Evolutionary conservation across 2,113 vertebrate species (phyloP), one percentile per base, ranked within the genome.

Genomic region (Perca fluviatilis): DNA sequence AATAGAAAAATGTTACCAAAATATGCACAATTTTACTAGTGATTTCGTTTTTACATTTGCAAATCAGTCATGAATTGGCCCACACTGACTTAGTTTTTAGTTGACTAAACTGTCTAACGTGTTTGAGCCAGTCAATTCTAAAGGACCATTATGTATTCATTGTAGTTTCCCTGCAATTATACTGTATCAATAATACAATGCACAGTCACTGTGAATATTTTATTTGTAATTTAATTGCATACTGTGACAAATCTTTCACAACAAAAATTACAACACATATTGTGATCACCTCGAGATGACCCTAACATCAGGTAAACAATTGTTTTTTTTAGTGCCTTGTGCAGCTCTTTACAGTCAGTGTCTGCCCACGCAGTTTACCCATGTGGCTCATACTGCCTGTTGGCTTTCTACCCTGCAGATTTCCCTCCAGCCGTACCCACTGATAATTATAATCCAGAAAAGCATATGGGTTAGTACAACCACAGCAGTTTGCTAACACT

Each of bases 381-480:
- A 49, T 67, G 67, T 74, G 83, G 51, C 66, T 79, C 81, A 27
- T 78, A n/a, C 60, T 21, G 51, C 62, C 53, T 68, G 64, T 76
- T 66, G 60, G 68, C 80, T 76, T 75, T 70, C 50, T 64, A 69
- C 81, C 79, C 76, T 54, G 66, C 65, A 57, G 67, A 74, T 79
- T 66, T 56, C 60, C 73, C 80, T 66, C 74, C 65, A 71, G 74
- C 71, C 30, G 2, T 51, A 64, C 62, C 65, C 54, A 18, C 80
- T 40, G 63, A 78, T 85, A 87, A 88, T 86, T 90, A 86, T 77
- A 82, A 86, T 61, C 68, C 64, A 80, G 16, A 68, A 82, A 78
- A 71, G 19, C 49, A 67, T 89, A 88, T 11, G 36, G 57, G 27
- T 56, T 79, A 69, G 56, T 21, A 73, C 70, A 82, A 62, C 50